Evolutionary conservation across 2,888 invertebrate genomes (phyloP), one percentile per base, ranked within the genome.

Genomic region (Leptura quadrifasciata): DNA sequence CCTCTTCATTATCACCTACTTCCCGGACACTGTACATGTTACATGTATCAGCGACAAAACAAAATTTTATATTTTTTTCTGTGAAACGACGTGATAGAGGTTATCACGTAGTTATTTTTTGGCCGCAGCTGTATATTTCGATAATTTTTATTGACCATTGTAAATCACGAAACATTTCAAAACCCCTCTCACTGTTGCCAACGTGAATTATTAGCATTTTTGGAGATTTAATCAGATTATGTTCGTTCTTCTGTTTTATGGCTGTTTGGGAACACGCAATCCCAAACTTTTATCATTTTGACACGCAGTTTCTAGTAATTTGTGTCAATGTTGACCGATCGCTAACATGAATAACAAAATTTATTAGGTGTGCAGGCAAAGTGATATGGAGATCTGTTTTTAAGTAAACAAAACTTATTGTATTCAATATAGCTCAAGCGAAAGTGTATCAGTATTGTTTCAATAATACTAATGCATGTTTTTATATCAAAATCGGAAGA

Each of bases 151-250:
- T 39, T 18, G 39, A 15, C 39, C 35, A 63, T 5, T 47, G 18
- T 63, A 63, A 63, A 63, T 63, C 63, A 35, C 20, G n/a, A 18
- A 39, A 18, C 18, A 63, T 39, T 63, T 35, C 20, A 39, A 63
- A 63, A 39, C 63, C 39, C 39, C 63, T 39, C 63, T 63, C 39
- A 12, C 39, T 35, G 39, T 18, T 39, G 15, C 39, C 39, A 18
- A 8, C 39, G 18, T 63, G 63, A 63, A 20, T 63, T 63, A 63
- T 63, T 63, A 21, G 63, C 20, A n/a, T 63, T 63, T 63, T 31
- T 63, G 39, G 63, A 20, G 63, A 17, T 35, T 35, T 63, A 63
- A 63, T 35, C 63, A 35, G 63, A 63, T 63, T 63, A 63, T 35
- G 63, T 39, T 39, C 63, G 39, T 63, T 63, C 63, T 63, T 27